Base-by-base conservation (phyloP, 2,797 vertebrate species). In the Acanthornis magna region DNA sequence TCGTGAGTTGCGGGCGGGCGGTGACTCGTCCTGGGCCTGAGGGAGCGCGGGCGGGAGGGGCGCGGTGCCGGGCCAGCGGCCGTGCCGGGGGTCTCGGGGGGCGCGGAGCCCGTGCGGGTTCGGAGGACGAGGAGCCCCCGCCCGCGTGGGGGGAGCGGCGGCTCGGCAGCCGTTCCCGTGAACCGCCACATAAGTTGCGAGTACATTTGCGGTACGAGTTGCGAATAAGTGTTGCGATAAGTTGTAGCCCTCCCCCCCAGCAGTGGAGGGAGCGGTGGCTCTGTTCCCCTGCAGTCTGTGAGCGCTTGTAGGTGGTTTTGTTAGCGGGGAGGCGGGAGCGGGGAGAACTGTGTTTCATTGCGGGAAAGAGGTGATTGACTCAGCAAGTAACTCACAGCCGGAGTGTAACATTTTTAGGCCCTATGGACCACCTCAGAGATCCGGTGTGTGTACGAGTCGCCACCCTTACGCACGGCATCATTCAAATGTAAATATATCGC, bases 391-490 rank as follows among this genome's bases (percentile, higher is more conserved):
- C 5, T 55, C 27, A 0, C 16, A 4, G 71, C 70, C 57, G 8
- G 61, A 36, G 58, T 10, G 21, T 8, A 27, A 19, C 27, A 29
- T 21, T 25, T 58, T 53, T 48, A 76, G 89, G 88, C 62, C 63
- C 38, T 13, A 0, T 0, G 72, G 48, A 17, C 23, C 30, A 2
- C 47, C 74, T n/a, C 38, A 4, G 3, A 34, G 19, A 5, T 11
- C 1, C 0, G 7, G 30, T 29, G 53, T 47, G 15, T 29, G 27
- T 19, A 13, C 72, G 42, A 43, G 40, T 63, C 17, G 3, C 65
- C 23, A 1, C 47, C 8, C 60, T 29, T 25, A 1, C 0, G 20
- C 23, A 0, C 10, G 50, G 20, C 42, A 38, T 42, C 38, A 0
- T 25, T 8, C 62, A 10, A 7, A 2, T 0, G 3, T 70, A 13